Evolutionary conservation across 2,113 vertebrate genomes (phyloP).

Genomic region (Bambusicola thoracicus): DNA sequence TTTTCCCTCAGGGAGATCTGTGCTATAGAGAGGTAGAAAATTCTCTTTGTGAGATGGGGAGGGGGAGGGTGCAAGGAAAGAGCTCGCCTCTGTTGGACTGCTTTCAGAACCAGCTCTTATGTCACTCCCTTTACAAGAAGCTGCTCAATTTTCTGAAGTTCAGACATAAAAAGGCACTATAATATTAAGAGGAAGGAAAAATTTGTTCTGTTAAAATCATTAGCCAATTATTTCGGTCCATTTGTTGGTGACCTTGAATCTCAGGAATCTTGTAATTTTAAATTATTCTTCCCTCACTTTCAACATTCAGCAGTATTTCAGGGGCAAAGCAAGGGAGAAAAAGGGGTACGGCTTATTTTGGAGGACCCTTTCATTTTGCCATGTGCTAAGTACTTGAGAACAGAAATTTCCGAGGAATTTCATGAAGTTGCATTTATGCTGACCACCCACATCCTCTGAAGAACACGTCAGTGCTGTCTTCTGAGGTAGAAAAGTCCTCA

Average conservation of each 20-base stretch:
- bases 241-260: not conserved
- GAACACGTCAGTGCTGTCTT: not conserved
- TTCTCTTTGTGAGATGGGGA: not conserved
- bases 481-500: not conserved
- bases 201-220: not conserved
- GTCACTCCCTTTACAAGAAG: not conserved
- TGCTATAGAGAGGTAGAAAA: slow-evolving; percentile 13
- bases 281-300: not conserved
- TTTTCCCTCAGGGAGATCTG: slow-evolving; percentile 1
- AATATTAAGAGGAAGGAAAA: not conserved
- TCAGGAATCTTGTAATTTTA: not conserved
- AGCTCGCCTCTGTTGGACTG: not conserved
- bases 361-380: not conserved
- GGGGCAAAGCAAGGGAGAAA: not conserved
- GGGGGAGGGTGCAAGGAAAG: not conserved
- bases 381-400: not conserved
- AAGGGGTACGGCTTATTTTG: not conserved
- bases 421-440: not conserved
- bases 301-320: not conserved
- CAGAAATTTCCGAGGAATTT: not conserved
- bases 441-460: not conserved
- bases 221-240: not conserved
- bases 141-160: not conserved
- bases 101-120: not conserved
- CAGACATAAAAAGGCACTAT: not conserved